These are phyloP conservation scores for Puffinus mauretanicus DNA, from an alignment of 2,113 vertebrate species.

Conservation along the genomic window DNA sequence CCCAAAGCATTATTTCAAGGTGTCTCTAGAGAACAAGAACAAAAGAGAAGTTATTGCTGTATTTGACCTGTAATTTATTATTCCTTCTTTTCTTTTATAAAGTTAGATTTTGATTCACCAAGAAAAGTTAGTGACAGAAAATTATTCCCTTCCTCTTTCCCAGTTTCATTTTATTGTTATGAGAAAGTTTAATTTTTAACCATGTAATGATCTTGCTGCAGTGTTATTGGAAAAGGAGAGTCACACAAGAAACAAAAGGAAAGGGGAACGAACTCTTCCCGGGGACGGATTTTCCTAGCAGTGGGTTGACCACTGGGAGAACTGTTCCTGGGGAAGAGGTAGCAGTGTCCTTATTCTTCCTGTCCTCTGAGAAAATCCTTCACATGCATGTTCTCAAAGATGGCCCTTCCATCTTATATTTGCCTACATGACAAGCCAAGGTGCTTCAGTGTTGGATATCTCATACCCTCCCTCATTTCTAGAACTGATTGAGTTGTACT, in stretches of 20 bases:
- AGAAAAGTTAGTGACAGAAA: conserved; percentile 14
- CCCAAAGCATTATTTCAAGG: not conserved
- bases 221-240: not conserved
- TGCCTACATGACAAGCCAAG: not conserved
- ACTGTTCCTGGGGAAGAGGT: not conserved
- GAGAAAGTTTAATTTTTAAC: conserved; percentile 14
- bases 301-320: not conserved
- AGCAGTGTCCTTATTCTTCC: not conserved
- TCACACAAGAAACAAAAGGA: not conserved
- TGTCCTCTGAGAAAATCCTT: not conserved
- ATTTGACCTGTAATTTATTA: conserved; percentile 19
- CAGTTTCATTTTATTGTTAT: not conserved
- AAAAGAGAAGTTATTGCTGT: not conserved
- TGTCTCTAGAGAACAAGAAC: not conserved
- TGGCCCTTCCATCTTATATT: not conserved
- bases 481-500: not conserved
- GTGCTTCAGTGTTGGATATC: not conserved
- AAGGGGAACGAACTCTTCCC: not conserved
- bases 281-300: not conserved
- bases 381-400: not conserved
- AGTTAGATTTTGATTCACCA: conserved; percentile 7
- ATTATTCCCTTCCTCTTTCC: not conserved
- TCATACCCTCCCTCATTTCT: not conserved
- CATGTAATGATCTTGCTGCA: not conserved
- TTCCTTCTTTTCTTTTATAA: conserved; percentile 31